Percentiles rank a stretch among this genome's conserved stretches.
Conservation (phyloP, 2,888 invertebrate species). For the Papilio gigon region DNA sequence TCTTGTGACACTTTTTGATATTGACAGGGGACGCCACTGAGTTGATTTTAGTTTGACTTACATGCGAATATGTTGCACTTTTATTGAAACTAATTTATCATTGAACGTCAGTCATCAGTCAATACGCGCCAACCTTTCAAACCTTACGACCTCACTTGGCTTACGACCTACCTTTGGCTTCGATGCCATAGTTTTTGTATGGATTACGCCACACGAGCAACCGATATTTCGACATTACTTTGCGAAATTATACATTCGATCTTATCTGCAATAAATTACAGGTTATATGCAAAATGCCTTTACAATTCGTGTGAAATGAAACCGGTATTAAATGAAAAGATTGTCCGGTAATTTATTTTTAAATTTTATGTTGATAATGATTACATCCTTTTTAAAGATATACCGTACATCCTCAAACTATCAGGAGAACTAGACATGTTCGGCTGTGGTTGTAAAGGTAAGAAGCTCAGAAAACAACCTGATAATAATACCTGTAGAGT, state of each 20-base stretch:
- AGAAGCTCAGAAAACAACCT: too few species aligned
- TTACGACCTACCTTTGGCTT: conserved; percentile 16
- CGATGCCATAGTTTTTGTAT: conserved; percentile 13
- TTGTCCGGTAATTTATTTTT: conserved; percentile 17
- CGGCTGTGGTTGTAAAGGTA: too few species aligned
- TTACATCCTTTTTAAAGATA: background rate
- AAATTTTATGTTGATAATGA: background rate
- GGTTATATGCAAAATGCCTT: conserved; percentile 25
- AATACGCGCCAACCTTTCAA: background rate
- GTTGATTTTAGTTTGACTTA: too few species aligned
- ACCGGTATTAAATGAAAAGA: conserved; percentile 21
- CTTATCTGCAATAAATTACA: conserved; percentile 26
- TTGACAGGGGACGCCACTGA: too few species aligned
- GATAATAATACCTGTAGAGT: too few species aligned
- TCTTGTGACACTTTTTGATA: too few species aligned
- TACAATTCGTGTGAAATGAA: conserved; percentile 26
- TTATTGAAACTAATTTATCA: background rate
- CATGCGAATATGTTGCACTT: background rate
- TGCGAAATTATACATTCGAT: conserved; percentile 26
- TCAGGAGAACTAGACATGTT: background rate
- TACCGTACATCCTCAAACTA: background rate
- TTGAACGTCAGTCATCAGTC: background rate
- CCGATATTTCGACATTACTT: conserved; percentile 15
- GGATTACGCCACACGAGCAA: conserved; percentile 9
- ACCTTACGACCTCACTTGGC: conserved; percentile 23